Evolutionary conservation across 2,888 invertebrate species (phyloP), one percentile per base, ranked within the genome.

Genomic region (Ornithoptera priamus): DNA sequence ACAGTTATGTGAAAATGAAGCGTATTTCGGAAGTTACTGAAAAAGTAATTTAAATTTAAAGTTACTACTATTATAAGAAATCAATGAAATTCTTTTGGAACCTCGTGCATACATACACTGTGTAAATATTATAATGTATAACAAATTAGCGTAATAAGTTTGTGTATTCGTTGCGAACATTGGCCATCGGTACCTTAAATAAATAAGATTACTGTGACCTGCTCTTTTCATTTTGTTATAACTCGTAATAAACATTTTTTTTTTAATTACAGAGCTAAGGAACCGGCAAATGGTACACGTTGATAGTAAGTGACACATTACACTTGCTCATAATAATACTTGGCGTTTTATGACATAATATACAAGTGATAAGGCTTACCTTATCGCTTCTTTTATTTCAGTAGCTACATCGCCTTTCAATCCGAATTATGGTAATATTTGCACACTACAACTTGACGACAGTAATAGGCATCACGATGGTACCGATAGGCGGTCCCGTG

Each of bases 111-210:
- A 24, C 42, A n/a, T 42, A 46, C 59, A 50, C 17, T 61, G 5
- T 62, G 68, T 68, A 68, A n/a, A 59, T 66, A 36, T 20, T 50
- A 68, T 46, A 63, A 62, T 18, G 30, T 53, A 59, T 30, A 24
- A 66, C 24, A 62, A 36, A 8, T 66, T 53, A 67, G 18, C 22
- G 53, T 50, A 36, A 57, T 53, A 62, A 67, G 42, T 39, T 50
- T 64, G 63, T 68, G 63, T 68, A 68, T 57, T 42, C n/a, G n/a
- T 42, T 53, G 46, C 60, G 42, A 59, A 66, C 62, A 62, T 70
- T 63, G 63, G 70, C 63, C 70, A 70, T 67, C 59, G 63, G 70
- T 67, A 70, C 70, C 67, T 67, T 68, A 63, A 66, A 70, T 70
- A 67, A 67, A 70, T 50, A 67, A 59, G 12, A 63, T 53, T 64